Base-by-base conservation (phyloP, 2,888 invertebrate genomes). In the Lasius platythorax region DNA sequence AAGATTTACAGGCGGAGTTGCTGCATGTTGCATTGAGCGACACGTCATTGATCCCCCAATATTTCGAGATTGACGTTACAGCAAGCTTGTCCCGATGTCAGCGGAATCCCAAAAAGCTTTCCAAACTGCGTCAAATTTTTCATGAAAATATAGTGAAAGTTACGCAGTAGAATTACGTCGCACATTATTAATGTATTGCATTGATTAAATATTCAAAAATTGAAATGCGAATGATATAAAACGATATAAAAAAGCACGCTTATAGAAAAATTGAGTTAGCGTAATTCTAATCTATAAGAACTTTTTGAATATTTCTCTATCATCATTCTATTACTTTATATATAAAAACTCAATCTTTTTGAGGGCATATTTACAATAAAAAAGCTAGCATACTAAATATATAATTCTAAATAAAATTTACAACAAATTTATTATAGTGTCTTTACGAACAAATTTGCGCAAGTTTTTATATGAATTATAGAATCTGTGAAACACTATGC, bases 21-120 rank as follows among this genome's bases (percentile, higher is more conserved):
- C 61, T 79, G 79, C 79, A 79, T 79, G 79, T 79, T 79, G 73
- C 61, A 61, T 73, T 61, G 79, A 53, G 43, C 79, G 79, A 79
- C 74, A 72, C 79, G 74, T 79, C 79, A 79, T 79, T 79, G 79
- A 79, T 79, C 74, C 73, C 18, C 74, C 79, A 79, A 79, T 79
- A 79, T 79, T 79, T 73, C 79, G 74, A 73, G 79, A 79, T 79
- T 79, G 79, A 79, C 79, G 73, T 73, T 61, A 56, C 78, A 74
- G 74, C 73, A 79, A 79, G 79, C 79, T 73, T 79, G 79, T 79
- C 61, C 61, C 46, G 79, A 79, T 66, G 74, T 73, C 74, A 61
- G 79, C 74, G 46, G 23, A 73, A 79, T 79, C 74, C 61, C 61
- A 28, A 37, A 72, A 73, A 73, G 46, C 61, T 73, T 79, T 73